These are phyloP conservation scores for Ooceraea biroi DNA, from an alignment of 1,140 invertebrate genomes.

Conservation along the genomic window DNA sequence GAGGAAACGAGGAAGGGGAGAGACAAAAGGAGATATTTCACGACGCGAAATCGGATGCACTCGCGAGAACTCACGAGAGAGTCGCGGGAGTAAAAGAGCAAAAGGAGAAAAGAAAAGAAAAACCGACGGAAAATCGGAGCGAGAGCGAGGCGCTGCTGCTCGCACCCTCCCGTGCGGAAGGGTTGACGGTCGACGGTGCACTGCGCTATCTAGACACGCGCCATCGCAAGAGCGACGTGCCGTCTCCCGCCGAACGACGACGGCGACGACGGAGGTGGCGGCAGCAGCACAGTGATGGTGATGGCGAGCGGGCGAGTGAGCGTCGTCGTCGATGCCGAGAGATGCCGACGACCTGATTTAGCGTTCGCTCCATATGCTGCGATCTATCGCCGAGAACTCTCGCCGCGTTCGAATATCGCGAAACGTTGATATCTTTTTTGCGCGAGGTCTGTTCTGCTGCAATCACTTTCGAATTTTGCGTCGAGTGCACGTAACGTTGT, in stretches of 20 bases:
- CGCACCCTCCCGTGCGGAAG: conserved; percentile 35
- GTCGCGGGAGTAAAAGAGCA: not conserved
- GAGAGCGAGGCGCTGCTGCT: not conserved
- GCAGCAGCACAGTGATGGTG: not conserved
- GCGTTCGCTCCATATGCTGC: not conserved
- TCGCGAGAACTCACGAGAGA: not conserved
- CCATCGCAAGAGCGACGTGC: conserved; percentile 47
- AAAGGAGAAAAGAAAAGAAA: too few relatives aligned
- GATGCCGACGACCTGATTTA: conserved; percentile 26
- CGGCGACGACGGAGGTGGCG: not conserved
- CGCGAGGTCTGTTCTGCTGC: too few relatives aligned
- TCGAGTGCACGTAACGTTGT: too few relatives aligned
- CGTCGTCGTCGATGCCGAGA: not conserved
- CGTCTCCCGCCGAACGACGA: conserved; percentile 8
- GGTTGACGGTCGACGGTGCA: conserved; percentile 69
- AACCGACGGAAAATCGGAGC: not conserved
- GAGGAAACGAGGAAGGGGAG: not conserved
- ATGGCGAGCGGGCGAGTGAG: not conserved
- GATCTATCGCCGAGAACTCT: conserved; percentile 6
- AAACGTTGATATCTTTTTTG: too few relatives aligned
- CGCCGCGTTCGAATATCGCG: not conserved
- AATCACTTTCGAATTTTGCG: too few relatives aligned
- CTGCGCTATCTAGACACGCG: conserved; percentile 59
- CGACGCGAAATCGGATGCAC: not conserved
- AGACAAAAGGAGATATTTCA: not conserved